These are phyloP conservation scores for Polyergus mexicanus DNA, from an alignment of 1,140 invertebrate genomes.

Conservation along the genomic window DNA sequence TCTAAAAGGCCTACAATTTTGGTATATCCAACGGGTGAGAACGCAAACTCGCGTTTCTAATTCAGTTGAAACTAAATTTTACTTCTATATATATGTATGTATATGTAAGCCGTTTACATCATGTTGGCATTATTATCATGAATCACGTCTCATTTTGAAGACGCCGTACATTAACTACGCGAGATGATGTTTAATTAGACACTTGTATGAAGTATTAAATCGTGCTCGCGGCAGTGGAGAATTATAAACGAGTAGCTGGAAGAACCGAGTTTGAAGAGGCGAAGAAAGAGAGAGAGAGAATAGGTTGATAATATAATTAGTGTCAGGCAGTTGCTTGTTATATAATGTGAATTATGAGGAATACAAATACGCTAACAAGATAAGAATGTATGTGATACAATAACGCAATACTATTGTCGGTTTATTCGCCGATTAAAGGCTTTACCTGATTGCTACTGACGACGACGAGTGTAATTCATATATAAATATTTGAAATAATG, in stretches of 20 bases:
- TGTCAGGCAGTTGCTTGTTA: constrained; percentile 30
- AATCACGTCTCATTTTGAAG: constrained; percentile 9
- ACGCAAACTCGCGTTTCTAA: background rate
- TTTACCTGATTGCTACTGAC: background rate
- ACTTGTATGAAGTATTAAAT: constrained; percentile 38
- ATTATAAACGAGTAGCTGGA: constrained; percentile 27
- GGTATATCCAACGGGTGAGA: constrained; percentile 87
- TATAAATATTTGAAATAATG: background rate
- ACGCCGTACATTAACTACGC: background rate
- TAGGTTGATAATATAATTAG: constrained; percentile 49
- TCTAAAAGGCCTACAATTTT: constrained; percentile 86
- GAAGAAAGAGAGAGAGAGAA: constrained; percentile 2
- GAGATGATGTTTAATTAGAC: constrained; percentile 35
- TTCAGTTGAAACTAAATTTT: background rate
- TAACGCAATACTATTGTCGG: background rate
- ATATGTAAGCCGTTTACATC: background rate
- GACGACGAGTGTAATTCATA: background rate
- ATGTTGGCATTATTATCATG: constrained; percentile 6
- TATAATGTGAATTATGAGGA: constrained; percentile 20
- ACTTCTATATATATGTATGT: background rate
- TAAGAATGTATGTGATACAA: constrained; percentile 9
- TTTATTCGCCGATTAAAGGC: constrained; percentile 28
- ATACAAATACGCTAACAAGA: constrained; percentile 23
- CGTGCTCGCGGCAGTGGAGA: background rate
- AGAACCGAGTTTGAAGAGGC: background rate